phyloP scores from a whole-genome alignment of 1,140 invertebrate species.

The Lepidotrigona ventralis region DNA sequence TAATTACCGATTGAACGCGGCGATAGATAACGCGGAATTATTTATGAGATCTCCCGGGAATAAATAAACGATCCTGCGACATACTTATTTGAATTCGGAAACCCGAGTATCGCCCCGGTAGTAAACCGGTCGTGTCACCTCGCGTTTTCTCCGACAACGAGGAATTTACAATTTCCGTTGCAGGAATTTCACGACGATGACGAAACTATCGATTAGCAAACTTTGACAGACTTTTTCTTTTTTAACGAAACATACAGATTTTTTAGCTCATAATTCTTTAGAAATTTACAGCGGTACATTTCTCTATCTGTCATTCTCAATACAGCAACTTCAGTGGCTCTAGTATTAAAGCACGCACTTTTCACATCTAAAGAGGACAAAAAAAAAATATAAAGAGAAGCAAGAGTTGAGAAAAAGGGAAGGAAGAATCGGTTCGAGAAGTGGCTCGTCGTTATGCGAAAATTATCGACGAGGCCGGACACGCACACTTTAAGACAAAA shows the following conservation, averaged over 20 bases:
- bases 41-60: constrained; percentile 20
- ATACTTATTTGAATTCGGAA: not conserved
- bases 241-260: not conserved
- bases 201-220: not conserved
- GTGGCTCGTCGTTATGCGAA: constrained; percentile 62
- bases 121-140: not conserved
- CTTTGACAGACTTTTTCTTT: not conserved
- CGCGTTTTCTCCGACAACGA: not conserved
- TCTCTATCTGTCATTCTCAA: too few species aligned
- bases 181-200: not conserved
- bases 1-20: constrained; percentile 55
- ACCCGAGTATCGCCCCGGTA: not conserved
- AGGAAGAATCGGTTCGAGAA: not conserved
- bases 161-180: not conserved
- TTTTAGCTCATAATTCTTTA: not conserved
- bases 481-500: constrained; percentile 77
- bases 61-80: constrained; percentile 27
- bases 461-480: constrained; percentile 73
- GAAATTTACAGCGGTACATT: not conserved
- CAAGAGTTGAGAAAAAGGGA: not conserved
- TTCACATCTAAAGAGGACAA: too few species aligned
- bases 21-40: constrained; percentile 41
- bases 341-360: not conserved
- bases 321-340: too few species aligned
- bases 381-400: not conserved